Conservation (phyloP, 1,140 invertebrate genomes). For the Euborellia annulipes region DNA sequence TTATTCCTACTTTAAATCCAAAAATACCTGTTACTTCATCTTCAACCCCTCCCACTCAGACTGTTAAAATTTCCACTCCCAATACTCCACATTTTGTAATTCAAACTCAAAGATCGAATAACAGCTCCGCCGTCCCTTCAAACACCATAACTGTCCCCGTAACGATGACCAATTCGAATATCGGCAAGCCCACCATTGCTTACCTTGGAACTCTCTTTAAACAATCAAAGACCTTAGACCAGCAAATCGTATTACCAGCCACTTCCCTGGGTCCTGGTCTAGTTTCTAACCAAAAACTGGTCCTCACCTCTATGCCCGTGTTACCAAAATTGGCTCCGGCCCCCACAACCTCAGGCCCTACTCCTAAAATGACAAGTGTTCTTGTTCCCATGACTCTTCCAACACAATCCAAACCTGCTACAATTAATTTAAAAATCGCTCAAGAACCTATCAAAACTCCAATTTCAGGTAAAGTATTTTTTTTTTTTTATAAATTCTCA, state of each 20-base stretch:
- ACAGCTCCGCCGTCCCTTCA: neutral
- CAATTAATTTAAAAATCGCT: too few relatives aligned
- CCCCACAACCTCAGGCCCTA: constrained; percentile 27
- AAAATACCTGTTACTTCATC: constrained; percentile 1
- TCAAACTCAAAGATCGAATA: constrained; percentile 1
- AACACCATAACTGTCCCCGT: constrained; percentile 3
- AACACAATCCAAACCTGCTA: too few relatives aligned
- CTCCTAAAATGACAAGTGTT: constrained; percentile 30
- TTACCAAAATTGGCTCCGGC: constrained; percentile 24
- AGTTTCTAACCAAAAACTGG: constrained; percentile 32
- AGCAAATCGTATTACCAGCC: too few relatives aligned
- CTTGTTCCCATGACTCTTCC: constrained; percentile 32
- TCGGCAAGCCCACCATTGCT: constrained; percentile 26
- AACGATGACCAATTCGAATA: neutral
- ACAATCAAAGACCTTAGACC: too few relatives aligned
- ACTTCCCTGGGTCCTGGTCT: too few relatives aligned
- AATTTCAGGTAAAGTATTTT: too few relatives aligned
- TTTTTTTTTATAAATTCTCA: too few relatives aligned
- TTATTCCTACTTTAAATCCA: constrained; percentile 4
- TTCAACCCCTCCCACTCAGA: neutral
- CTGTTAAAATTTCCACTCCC: neutral
- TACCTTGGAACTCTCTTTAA: constrained; percentile 29
- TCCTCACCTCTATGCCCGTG: constrained; percentile 29
- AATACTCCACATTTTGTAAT: constrained; percentile 6
- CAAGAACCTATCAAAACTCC: too few relatives aligned